Base-by-base conservation (phyloP, 2,113 vertebrate species). In the Gymnobelideus leadbeateri region DNA sequence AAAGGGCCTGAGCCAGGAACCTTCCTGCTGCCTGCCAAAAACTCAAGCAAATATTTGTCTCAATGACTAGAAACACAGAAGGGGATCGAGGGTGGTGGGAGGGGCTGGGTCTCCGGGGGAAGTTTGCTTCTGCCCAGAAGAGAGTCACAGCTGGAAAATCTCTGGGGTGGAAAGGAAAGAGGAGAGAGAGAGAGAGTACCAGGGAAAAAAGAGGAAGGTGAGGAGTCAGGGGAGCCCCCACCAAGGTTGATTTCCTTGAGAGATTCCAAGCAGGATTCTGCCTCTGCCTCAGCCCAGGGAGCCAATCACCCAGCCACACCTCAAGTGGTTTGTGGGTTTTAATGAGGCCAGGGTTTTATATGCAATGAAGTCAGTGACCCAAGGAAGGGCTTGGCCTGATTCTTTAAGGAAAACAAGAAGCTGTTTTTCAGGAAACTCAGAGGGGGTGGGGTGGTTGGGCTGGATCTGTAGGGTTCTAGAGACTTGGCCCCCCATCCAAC, bases 291-390 rank as follows among this genome's bases (percentile, higher is more conserved):
- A 43, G 68, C 68, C 68, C 21, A n/a, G 68, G n/a, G 68, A 51
- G 47, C 46, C 89, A 90, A 50, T 51, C 89, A 90, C 49, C 46
- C 46, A 90, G 49, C 89, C 89, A 90, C 89, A 90, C 89, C 89
- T 90, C 28, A 10, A 90, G 89, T 90, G 89, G 89, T 90, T 90
- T 90, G 89, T 90, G 46, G 89, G 24, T 84, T 84, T 90, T 90
- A 90, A 90, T 90, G 46, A 90, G 89, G 11, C 25, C 89, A 51
- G 47, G 46, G 49, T 90, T 49, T 90, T 90, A 49, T 90, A 50
- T 31, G 89, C 89, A 49, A 90, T 90, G 89, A 90, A 90, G 89
- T 51, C 89, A 90, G 89, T 90, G 89, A 90, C 89, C 89, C 68
- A 90, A 90, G 49, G 89, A 90, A 90, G 89, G 46, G 89, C 14